Base-by-base conservation (phyloP, 2,113 vertebrate genomes). In the Cynocephalus volans region DNA sequence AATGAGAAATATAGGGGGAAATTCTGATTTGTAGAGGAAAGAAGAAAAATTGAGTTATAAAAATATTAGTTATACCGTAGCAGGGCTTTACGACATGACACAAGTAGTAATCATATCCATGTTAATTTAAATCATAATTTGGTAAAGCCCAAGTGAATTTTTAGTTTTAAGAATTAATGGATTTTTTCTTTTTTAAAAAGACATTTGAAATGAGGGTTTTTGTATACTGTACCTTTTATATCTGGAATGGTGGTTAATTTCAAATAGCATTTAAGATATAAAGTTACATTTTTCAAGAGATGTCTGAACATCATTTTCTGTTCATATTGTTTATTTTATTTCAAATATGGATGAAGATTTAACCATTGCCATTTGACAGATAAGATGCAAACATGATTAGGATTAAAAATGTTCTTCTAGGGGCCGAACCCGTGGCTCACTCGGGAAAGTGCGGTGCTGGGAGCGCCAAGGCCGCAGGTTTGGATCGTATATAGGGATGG, bases 1-100 rank as follows among this genome's bases (percentile, higher is more conserved):
- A 81, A 80, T 62, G 60, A 67, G 6, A 54, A 58, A 33, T 65
- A 85, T 24, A 72, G 45, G 60, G 28, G 52, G 65, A 92, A 82
- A 41, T 31, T 93, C 33, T 84, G 36, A 45, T 33, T 81, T 88
- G 95, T 92, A 91, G 52, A 93, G 41, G 18, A 95, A 93, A 95
- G 33, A n/a, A 31, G 24, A 36, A 73, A 45, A 69, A 50, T 19
- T 50, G 56, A 2, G 1, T 90, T 93, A 76, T 87, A 70, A 69
- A 95, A 94, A 88, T 91, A 36, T 18, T 76, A 52, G 12, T 52
- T 65, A 60, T 56, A 67, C 13, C 9, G 15, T 80, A 76, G 36
- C 7, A 86, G 23, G 31, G 8, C 81, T 86, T 76, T 80, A 33
- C 15, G 24, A 12, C 9, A 60, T 70, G 18, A 73, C 18, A 28